Evolutionary conservation across 2,113 vertebrate genomes (phyloP), one percentile per base, ranked within the genome.

Genomic region (Carlito syrichta): DNA sequence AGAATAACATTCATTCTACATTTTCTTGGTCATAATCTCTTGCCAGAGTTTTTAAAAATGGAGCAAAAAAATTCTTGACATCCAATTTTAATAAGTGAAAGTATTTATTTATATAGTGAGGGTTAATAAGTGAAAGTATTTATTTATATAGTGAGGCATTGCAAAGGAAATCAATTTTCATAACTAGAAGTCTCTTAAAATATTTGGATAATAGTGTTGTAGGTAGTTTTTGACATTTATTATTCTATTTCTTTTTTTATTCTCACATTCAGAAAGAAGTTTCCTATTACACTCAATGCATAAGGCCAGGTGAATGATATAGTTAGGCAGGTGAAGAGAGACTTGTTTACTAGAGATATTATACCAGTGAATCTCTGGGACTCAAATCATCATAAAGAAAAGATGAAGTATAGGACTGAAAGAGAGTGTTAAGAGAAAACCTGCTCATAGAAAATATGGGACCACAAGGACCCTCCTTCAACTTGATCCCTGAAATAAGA

Each of bases 61-160:
- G 63, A 66, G 3, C 63, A 35, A 62, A 86, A 94, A 84, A 62
- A 91, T 95, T 93, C 48, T 50, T 89, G 6, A 52, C 66, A 35
- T 25, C 10, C 1, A 89, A 56, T 27, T 82, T n/a, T 50, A 60
- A 56, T 83, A 56, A 74, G 20, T 87, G 62, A 58, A 81, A 68
- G n/a, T 62, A 83, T 82, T 66, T 79, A 16, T 43, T 30, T 74
- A 40, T 17, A 12, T 48, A 54, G 3, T 63, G 17, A 76, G 6
- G 68, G 2, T 62, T 40, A 89, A 3, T 86, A 35, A n/a, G n/a
- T n/a, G n/a, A n/a, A n/a, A n/a, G n/a, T n/a, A n/a, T n/a, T n/a
- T n/a, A n/a, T n/a, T n/a, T n/a, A n/a, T n/a, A n/a, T n/a, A n/a
- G n/a, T n/a, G n/a, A n/a, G n/a, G n/a, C 62, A 73, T 25, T 58